Percentiles rank a stretch among this genome's conserved stretches.
These are phyloP conservation scores for Cyphomyrmex costatus DNA, from an alignment of 1,140 invertebrate genomes.

Conservation along the genomic window DNA sequence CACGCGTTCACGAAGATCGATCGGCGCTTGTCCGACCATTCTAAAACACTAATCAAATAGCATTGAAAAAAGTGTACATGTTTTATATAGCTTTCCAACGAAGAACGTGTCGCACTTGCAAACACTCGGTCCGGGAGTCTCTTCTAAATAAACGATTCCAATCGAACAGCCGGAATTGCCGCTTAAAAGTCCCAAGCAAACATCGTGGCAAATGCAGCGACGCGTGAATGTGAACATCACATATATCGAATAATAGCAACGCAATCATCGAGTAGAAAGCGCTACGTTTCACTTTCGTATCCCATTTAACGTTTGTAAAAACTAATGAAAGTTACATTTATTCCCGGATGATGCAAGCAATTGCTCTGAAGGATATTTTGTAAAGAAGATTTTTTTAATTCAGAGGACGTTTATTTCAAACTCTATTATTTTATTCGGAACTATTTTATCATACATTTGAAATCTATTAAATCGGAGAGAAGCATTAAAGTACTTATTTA, in stretches of 20 bases:
- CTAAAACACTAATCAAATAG: slow-evolving; percentile 31
- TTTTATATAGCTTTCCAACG: slow-evolving; percentile 26
- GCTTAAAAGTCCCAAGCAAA: slow-evolving; percentile 45
- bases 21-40: background rate
- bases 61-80: slow-evolving; percentile 1
- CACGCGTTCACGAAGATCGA: background rate
- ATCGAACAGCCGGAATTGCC: slow-evolving; percentile 17
- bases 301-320: background rate
- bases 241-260: slow-evolving; percentile 33
- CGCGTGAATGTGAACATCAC: slow-evolving; percentile 24
- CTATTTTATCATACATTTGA: background rate
- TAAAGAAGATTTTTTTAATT: background rate
- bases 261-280: slow-evolving; percentile 37
- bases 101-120: slow-evolving; percentile 24
- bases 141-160: slow-evolving; percentile 60
- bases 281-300: slow-evolving; percentile 13
- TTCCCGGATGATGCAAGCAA: background rate
- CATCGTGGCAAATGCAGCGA: slow-evolving; percentile 24
- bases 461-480: slow-evolving; percentile 7
- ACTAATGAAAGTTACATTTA: background rate
- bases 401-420: background rate
- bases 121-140: slow-evolving; percentile 4
- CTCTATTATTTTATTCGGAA: background rate
- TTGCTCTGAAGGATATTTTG: background rate
- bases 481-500: background rate